Conservation (phyloP, 2,113 vertebrate genomes). For the Piprites chloris region DNA sequence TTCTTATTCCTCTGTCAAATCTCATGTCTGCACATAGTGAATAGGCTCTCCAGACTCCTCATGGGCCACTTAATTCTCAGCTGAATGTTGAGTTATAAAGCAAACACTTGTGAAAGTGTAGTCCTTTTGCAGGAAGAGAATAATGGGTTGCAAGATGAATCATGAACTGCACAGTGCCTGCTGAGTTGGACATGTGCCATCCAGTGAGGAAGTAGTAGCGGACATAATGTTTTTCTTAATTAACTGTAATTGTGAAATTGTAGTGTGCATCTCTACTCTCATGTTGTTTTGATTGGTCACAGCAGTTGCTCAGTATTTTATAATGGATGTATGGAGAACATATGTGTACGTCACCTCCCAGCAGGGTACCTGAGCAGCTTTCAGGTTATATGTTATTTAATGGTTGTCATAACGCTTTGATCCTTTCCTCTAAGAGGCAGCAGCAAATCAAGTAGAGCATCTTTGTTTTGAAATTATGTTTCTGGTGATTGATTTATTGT, state of each 20-base stretch:
- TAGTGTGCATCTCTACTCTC: background rate
- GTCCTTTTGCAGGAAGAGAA: background rate
- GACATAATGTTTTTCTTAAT: background rate
- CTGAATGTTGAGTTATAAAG: background rate
- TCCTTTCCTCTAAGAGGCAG: background rate
- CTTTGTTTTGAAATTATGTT: background rate
- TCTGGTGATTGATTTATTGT: background rate
- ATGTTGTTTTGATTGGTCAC: background rate
- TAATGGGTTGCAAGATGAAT: background rate
- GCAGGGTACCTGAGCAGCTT: background rate
- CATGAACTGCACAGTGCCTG: background rate
- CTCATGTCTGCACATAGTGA: background rate
- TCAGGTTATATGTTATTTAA: background rate
- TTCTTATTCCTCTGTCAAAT: background rate
- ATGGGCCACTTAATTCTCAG: background rate
- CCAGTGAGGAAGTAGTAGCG: background rate
- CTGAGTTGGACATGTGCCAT: background rate
- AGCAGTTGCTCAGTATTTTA: background rate
- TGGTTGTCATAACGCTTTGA: background rate
- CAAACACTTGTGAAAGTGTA: background rate
- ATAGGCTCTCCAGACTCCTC: background rate
- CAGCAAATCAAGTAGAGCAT: background rate
- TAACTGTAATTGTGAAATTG: background rate
- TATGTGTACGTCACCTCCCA: rapidly evolving
- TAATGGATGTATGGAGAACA: rapidly evolving